Percentiles rank a stretch among this genome's conserved stretches.
These are phyloP conservation scores for Smittia aterrima DNA, from an alignment of 2,888 invertebrate species.

Conservation along the genomic window DNA sequence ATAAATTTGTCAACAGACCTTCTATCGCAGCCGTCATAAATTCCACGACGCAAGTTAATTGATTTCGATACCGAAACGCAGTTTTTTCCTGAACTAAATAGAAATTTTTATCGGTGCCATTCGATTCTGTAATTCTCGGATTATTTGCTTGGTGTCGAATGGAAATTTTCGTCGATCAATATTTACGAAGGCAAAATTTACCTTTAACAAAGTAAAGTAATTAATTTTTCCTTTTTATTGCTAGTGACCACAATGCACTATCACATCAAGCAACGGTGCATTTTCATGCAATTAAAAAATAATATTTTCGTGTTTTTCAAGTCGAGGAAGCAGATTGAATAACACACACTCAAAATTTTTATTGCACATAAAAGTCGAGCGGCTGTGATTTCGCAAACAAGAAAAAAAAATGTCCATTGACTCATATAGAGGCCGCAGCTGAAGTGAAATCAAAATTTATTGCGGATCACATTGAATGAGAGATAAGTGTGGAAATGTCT, in stretches of 20 bases:
- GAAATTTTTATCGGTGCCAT: not conserved
- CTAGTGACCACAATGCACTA: too few species aligned
- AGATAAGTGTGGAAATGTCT: slow-evolving; percentile 20
- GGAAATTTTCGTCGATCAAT: not conserved
- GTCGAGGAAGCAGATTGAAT: slow-evolving; percentile 6
- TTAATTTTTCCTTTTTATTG: slow-evolving; percentile 3
- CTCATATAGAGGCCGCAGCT: not conserved
- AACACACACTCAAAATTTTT: not conserved
- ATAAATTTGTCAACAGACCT: slow-evolving; percentile 12
- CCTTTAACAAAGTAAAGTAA: not conserved
- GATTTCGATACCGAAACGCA: not conserved
- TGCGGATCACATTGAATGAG: not conserved
- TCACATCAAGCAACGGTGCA: not conserved
- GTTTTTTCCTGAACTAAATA: not conserved
- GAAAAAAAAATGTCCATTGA: not conserved
- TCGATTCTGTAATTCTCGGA: too few species aligned
- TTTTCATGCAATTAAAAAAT: not conserved
- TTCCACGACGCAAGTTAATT: not conserved
- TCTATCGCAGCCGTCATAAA: not conserved
- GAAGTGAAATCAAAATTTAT: slow-evolving; percentile 14
- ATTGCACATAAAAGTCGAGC: too few species aligned
- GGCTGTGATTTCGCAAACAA: too few species aligned
- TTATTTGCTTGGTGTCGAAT: too few species aligned
- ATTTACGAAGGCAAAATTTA: not conserved
- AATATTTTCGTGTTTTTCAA: not conserved